Evolutionary conservation across 2,888 invertebrate species (phyloP).

Genomic region (Oscheius sp.): DNA sequence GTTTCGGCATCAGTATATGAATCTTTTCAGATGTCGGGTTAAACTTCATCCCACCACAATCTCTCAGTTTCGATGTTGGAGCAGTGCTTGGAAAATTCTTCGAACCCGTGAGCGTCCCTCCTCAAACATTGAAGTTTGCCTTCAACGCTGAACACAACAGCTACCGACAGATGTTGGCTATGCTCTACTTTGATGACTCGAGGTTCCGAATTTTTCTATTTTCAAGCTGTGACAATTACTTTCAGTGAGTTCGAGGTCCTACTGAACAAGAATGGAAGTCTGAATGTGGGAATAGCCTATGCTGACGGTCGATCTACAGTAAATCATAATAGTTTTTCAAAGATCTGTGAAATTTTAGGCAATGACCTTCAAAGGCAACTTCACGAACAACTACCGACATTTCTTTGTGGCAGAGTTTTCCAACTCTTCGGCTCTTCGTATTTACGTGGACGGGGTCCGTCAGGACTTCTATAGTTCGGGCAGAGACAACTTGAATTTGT

Average conservation of each 20-base stretch:
- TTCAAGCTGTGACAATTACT: background rate
- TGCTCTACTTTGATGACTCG: constrained; percentile 44
- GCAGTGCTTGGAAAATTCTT: constrained; percentile 43
- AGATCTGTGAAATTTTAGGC: constrained; percentile 33
- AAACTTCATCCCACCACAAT: constrained; percentile 11
- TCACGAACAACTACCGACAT: constrained; percentile 65
- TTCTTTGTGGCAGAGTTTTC: constrained; percentile 61
- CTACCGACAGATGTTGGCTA: constrained; percentile 40
- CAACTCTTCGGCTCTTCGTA: constrained; percentile 42
- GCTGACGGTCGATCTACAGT: constrained; percentile 41
- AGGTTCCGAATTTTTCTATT: constrained; percentile 18
- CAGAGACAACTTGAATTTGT: constrained; percentile 43
- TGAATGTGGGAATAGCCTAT: constrained; percentile 53
- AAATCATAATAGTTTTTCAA: background rate
- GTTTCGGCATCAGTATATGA: background rate
- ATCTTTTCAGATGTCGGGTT: constrained; percentile 25
- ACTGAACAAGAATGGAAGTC: constrained; percentile 58
- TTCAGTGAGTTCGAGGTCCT: constrained; percentile 59
- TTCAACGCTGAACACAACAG: constrained; percentile 45
- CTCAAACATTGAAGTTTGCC: constrained; percentile 62
- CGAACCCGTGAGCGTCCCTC: constrained; percentile 18
- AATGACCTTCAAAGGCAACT: constrained; percentile 59
- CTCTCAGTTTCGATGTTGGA: constrained; percentile 56
- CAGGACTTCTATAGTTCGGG: background rate
- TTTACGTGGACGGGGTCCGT: constrained; percentile 43